Percentiles rank a stretch among this genome's conserved stretches.
Conservation (phyloP, 2,888 invertebrate genomes). For the Phengaris arion region DNA sequence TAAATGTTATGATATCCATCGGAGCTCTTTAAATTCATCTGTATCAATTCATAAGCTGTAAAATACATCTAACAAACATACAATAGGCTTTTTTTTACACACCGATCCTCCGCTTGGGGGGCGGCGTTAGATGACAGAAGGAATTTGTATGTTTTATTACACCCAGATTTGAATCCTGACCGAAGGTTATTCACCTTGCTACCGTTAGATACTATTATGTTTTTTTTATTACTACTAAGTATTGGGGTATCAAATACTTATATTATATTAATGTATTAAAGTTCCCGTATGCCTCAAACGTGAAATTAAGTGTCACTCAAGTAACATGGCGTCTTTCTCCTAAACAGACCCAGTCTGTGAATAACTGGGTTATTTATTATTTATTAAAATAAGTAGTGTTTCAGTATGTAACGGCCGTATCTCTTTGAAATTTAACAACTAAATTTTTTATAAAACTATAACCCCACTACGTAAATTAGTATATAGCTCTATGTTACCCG, state of each 20-base stretch:
- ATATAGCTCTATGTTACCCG: no score
- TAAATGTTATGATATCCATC: neutral
- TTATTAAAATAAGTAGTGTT: no score
- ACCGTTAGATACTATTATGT: conserved; percentile 53
- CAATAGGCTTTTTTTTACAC: neutral
- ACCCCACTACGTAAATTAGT: no score
- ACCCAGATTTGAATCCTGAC: conserved; percentile 62
- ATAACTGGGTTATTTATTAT: no score
- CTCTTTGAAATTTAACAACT: no score
- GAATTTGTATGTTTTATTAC: conserved; percentile 67
- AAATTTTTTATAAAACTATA: no score
- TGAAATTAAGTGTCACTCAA: neutral
- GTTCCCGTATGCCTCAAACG: neutral
- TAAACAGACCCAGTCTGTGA: no score
- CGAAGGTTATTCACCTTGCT: conserved; percentile 61
- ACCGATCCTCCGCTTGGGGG: conserved; percentile 3
- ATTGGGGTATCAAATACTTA: no score
- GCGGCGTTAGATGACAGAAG: conserved; percentile 66
- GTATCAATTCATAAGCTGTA: neutral
- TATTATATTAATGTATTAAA: neutral
- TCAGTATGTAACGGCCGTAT: no score
- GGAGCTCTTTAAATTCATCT: neutral
- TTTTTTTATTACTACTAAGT: neutral
- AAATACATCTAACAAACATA: neutral
- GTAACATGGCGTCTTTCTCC: no score